A percentile compares a stretch with the other conserved stretches of the same genome.
These are phyloP conservation scores for Busseola fusca DNA, from an alignment of 2,888 invertebrate genomes.

Conservation along the genomic window DNA sequence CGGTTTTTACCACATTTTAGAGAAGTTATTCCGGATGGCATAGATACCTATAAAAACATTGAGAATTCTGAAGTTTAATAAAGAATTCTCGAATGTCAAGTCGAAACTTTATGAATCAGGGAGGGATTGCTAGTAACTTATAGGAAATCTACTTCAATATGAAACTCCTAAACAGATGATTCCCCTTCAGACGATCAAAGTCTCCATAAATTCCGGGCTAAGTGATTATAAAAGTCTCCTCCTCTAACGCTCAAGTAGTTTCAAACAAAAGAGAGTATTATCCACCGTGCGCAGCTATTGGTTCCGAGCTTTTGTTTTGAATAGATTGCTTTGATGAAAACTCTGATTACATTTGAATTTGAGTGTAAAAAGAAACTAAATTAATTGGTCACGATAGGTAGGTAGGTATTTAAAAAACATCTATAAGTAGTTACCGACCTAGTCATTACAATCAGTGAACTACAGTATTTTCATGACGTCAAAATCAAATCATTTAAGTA, in stretches of 20 bases:
- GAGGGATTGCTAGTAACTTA: not conserved
- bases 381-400: slow-evolving; percentile 12
- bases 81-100: not conserved
- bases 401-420: not conserved
- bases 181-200: slow-evolving; percentile 1
- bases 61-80: not conserved
- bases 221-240: slow-evolving; percentile 38
- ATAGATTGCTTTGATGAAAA: slow-evolving; percentile 48
- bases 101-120: not conserved
- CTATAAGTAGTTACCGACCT: not conserved
- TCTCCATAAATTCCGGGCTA: not conserved
- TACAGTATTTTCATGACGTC: not conserved
- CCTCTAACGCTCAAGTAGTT: slow-evolving; percentile 60
- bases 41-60: not conserved
- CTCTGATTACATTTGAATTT: slow-evolving; percentile 14
- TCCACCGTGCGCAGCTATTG: slow-evolving; percentile 63
- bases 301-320: slow-evolving; percentile 62
- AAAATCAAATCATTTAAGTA: not conserved
- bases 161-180: not conserved
- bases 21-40: not conserved
- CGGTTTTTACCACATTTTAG: not conserved
- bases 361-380: slow-evolving; percentile 17
- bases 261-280: slow-evolving; percentile 64
- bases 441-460: not conserved
- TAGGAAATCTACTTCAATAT: not conserved